phyloP scores from a whole-genome alignment of 2,797 vertebrate species.

The Philypnodon macrostomus region DNA sequence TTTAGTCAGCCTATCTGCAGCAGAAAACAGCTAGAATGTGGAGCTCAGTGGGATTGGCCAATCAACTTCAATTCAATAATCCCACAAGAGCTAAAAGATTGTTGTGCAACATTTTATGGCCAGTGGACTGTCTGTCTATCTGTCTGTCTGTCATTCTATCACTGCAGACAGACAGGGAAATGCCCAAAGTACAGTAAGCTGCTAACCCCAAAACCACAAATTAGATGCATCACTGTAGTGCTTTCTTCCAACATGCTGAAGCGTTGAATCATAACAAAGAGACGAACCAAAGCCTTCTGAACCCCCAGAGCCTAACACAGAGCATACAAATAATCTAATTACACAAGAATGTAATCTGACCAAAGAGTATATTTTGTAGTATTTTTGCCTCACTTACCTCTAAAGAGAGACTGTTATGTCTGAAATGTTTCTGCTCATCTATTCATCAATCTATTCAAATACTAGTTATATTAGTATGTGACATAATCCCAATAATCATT shows the following conservation, averaged over 20 bases:
- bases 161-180: conserved; percentile 52
- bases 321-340: conserved; percentile 33
- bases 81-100: conserved; percentile 63
- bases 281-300: conserved; percentile 65
- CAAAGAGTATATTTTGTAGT: conserved; percentile 71
- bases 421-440: conserved; percentile 16
- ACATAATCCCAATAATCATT: conserved; percentile 35
- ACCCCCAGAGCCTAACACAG: conserved; percentile 36
- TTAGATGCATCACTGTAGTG: conserved; percentile 85
- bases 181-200: conserved; percentile 40
- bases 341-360: conserved; percentile 54
- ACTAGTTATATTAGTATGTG: conserved; percentile 3
- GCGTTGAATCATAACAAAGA: conserved; percentile 69
- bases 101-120: conserved; percentile 77
- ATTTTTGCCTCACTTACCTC: conserved; percentile 43
- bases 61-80: conserved; percentile 74
- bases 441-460: conserved; percentile 5
- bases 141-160: conserved; percentile 69
- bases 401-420: conserved; percentile 47
- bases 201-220: conserved; percentile 54
- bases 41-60: conserved; percentile 82
- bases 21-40: conserved; percentile 72
- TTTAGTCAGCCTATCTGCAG: conserved; percentile 76
- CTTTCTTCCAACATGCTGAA: conserved; percentile 96
- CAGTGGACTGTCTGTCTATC: conserved; percentile 62